Conservation (phyloP, 2,113 vertebrate genomes). For the Thymallus thymallus region DNA sequence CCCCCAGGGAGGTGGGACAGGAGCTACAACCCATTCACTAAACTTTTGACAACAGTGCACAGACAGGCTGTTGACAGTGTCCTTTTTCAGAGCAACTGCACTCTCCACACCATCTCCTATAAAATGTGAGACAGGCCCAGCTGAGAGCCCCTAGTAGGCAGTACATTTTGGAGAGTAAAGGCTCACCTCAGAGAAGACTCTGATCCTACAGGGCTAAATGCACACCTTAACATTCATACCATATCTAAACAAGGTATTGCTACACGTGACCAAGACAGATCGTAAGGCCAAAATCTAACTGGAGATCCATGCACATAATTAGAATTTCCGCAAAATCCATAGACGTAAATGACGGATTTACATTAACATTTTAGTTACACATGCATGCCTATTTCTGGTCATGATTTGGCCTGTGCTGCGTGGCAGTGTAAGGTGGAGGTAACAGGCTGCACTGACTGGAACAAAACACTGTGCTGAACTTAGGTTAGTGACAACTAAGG, state of each 20-base stretch:
- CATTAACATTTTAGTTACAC: background rate
- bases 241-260: background rate
- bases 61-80: no score
- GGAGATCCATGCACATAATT: background rate
- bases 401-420: conserved; percentile 31
- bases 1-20: background rate
- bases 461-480: background rate
- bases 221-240: background rate
- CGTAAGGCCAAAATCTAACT: background rate
- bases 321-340: no score
- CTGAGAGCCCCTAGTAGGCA: conserved; percentile 23
- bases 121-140: background rate
- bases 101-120: background rate
- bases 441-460: conserved; percentile 4
- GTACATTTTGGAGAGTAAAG: background rate
- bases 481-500: background rate
- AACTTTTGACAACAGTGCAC: background rate
- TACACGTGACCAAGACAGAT: background rate
- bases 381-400: background rate
- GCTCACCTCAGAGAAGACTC: background rate
- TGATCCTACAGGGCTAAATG: background rate
- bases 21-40: background rate
- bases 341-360: background rate
- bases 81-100: conserved; percentile 13
- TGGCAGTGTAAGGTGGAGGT: conserved; percentile 7